Conservation (phyloP, 2,113 vertebrate genomes). For the Panthera uncia region DNA sequence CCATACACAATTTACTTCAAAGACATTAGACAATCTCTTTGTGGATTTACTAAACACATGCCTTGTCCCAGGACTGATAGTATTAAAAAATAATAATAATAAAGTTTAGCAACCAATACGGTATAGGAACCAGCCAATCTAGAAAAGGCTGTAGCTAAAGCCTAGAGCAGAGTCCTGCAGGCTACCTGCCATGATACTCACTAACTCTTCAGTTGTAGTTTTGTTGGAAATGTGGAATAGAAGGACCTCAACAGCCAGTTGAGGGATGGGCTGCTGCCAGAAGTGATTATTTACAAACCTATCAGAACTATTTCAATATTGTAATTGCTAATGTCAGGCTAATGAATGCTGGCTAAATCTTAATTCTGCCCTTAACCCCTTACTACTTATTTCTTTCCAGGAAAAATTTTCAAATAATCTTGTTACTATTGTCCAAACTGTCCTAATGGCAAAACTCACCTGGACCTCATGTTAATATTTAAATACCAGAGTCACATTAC, state of each 20-base stretch:
- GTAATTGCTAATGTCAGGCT: neutral
- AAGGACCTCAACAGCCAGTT: neutral
- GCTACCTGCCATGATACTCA: no score
- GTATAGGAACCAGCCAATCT: neutral
- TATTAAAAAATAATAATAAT: neutral
- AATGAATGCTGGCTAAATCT: neutral
- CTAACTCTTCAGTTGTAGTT: neutral
- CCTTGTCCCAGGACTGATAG: neutral
- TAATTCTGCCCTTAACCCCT: neutral
- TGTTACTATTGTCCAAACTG: neutral
- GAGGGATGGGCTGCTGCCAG: neutral
- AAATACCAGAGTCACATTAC: neutral
- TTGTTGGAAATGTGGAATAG: neutral
- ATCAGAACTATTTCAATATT: neutral
- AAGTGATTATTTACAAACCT: neutral
- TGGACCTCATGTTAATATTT: neutral
- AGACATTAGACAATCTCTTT: neutral
- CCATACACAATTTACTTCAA: neutral
- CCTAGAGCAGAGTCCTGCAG: fast-evolving
- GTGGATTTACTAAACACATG: neutral
- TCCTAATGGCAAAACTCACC: neutral
- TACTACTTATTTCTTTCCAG: neutral
- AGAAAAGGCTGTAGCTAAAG: neutral
- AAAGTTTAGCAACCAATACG: neutral
- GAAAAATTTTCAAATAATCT: neutral